Percentiles rank a stretch among this genome's conserved stretches.
Evolutionary conservation across 92 coral and sea anemone species (phyloP).

Genomic region (Palythoa grandiflora): DNA sequence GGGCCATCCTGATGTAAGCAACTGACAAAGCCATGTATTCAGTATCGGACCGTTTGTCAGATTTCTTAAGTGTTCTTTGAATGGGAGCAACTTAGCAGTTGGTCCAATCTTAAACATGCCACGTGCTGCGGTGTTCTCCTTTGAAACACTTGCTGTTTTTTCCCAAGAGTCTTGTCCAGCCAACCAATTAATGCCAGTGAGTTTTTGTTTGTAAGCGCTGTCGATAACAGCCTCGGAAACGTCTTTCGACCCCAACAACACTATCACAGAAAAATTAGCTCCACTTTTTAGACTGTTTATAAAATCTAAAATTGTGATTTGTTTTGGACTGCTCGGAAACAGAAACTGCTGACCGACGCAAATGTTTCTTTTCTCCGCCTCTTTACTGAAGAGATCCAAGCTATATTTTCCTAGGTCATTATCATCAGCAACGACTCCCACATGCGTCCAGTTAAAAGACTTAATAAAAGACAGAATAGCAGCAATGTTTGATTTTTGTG

Average conservation of each 20-base stretch:
- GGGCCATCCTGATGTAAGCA: slow-evolving; percentile 47
- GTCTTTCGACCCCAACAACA: slow-evolving; percentile 66
- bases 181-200: slow-evolving; percentile 76
- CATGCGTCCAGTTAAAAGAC: slow-evolving; percentile 84
- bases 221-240: slow-evolving; percentile 67
- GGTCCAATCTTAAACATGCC: slow-evolving; percentile 82
- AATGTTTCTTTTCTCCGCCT: slow-evolving; percentile 56
- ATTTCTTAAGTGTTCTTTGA: slow-evolving; percentile 65
- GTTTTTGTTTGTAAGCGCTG: slow-evolving; percentile 81
- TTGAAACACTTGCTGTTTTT: slow-evolving; percentile 58
- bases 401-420: slow-evolving; percentile 52
- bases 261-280: slow-evolving; percentile 78
- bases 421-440: slow-evolving; percentile 72
- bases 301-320: slow-evolving; percentile 59
- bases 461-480: slow-evolving; percentile 79
- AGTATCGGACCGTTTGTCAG: slow-evolving; percentile 50
- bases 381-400: slow-evolving; percentile 55
- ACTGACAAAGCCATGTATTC: slow-evolving; percentile 67
- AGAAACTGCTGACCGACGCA: slow-evolving; percentile 73
- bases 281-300: slow-evolving; percentile 59
- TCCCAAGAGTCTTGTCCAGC: slow-evolving; percentile 84
- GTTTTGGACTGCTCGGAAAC: slow-evolving; percentile 54
- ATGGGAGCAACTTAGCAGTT: slow-evolving; percentile 59
- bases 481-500: slow-evolving; percentile 70
- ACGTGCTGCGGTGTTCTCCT: slow-evolving; percentile 76